Conservation (phyloP, 2,113 vertebrate genomes). For the Platanista minor region DNA sequence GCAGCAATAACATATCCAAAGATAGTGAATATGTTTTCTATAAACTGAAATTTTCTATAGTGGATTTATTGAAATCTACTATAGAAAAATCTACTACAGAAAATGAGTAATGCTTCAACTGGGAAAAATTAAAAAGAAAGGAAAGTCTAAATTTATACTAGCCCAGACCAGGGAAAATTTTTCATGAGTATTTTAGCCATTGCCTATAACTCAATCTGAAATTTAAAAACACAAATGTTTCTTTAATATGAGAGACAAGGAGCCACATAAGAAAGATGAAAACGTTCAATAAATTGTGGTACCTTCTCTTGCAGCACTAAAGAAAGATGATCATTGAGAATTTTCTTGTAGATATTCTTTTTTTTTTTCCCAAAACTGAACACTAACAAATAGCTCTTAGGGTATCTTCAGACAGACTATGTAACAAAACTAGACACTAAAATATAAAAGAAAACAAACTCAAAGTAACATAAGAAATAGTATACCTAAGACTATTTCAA, state of each 20-base stretch:
- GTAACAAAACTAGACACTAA: background rate
- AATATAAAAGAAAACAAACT: slow-evolving; percentile 23
- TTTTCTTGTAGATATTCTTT: slow-evolving; percentile 5
- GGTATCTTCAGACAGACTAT: background rate
- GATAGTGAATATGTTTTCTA: background rate
- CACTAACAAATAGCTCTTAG: background rate
- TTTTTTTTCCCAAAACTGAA: background rate
- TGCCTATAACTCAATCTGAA: background rate
- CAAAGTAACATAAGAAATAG: background rate
- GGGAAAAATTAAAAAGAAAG: background rate
- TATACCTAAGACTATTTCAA: background rate
- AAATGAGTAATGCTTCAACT: background rate
- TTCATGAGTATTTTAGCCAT: background rate
- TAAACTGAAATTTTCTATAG: background rate
- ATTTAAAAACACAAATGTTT: background rate
- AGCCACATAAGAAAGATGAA: background rate
- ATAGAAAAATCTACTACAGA: too few relatives aligned
- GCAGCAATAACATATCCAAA: background rate
- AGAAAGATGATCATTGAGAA: background rate
- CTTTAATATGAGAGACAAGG: background rate
- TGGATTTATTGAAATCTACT: too few relatives aligned
- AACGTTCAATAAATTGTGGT: background rate
- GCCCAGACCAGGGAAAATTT: background rate
- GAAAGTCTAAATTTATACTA: background rate
- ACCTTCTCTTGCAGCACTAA: background rate